Evolutionary conservation across 35 echinoderm and acorn worm species (phyloP), one percentile per base, ranked within the genome.

Genomic region (Apostichopus californicus): DNA sequence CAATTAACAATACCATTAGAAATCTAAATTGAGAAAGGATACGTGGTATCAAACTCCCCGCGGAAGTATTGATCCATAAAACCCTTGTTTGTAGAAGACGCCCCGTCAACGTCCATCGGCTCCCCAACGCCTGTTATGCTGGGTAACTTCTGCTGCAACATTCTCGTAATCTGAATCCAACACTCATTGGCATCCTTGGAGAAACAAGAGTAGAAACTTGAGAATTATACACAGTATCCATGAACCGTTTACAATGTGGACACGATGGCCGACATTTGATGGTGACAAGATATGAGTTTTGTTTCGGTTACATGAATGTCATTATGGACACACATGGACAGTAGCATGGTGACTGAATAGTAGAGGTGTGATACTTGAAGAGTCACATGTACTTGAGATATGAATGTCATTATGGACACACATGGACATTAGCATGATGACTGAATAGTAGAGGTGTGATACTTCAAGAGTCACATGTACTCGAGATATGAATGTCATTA

Each of bases 1-100:
- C 7, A 5, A 61, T 12, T 12, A 12, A 12, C 8, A 61, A 61
- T 2, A 46, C 34, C 34, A 61, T 12, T 75, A 0, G n/a, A 75
- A 5, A 18, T 18, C 6, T 23, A 52, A 73, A n/a, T n/a, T n/a
- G n/a, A n/a, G n/a, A n/a, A 95, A 95, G 93, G 93, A 95, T 99
- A 99, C 97, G 23, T 91, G 86, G 87, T 83, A 52, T 96, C 91
- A 86, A 99, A 94, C 59, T 93, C 79, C 54, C 66, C 89, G 52
- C 97, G 83, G 22, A 99, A 99, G 91, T 99, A 99, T 90, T 99
- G 97, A 86, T 96, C 95, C 77, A 99, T 93, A 73, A 99, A 99
- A 14, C 93, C 23, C 4, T 93, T 95, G 56, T 25, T 66, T 18
- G 90, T 24, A 68, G 81, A 55, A 60, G 87, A 55, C 5, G 95